A percentile compares a stretch with the other conserved stretches of the same genome.
Conservation (phyloP, 1,140 invertebrate genomes). For the Penaeus indicus region DNA sequence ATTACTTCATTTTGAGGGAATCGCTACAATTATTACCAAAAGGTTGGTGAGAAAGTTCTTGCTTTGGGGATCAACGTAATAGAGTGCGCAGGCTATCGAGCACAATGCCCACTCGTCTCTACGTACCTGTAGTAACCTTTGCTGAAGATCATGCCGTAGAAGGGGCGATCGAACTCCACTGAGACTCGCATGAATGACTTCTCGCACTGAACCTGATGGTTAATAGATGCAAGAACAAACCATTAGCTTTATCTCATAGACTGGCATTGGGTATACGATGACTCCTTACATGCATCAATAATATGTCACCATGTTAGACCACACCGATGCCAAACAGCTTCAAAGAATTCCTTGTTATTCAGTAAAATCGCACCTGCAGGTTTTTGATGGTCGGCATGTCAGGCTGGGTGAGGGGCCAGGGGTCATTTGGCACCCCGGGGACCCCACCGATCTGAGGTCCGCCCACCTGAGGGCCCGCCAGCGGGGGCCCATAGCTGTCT, state of each 20-base stretch:
- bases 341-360: neutral
- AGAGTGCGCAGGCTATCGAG: neutral
- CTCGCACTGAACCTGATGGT: conserved; percentile 90
- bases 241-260: neutral
- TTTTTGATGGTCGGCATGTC: conserved; percentile 93
- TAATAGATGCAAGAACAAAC: neutral
- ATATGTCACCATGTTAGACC: neutral
- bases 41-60: no score
- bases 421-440: conserved; percentile 75
- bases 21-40: conserved; percentile 41
- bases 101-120: neutral
- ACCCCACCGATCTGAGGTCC: conserved; percentile 47
- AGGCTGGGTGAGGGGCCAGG: conserved; percentile 86
- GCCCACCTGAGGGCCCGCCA: conserved; percentile 21
- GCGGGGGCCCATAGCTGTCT: conserved; percentile 52
- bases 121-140: conserved; percentile 73
- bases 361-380: conserved; percentile 70
- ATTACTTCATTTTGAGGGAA: neutral
- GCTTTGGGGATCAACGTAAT: neutral
- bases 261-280: neutral
- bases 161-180: conserved; percentile 94
- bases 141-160: conserved; percentile 96
- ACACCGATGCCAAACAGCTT: neutral
- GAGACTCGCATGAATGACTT: conserved; percentile 95
- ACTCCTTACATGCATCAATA: neutral